Conservation (phyloP, 2,888 invertebrate species). For the Glyphotaelius pellucidus region DNA sequence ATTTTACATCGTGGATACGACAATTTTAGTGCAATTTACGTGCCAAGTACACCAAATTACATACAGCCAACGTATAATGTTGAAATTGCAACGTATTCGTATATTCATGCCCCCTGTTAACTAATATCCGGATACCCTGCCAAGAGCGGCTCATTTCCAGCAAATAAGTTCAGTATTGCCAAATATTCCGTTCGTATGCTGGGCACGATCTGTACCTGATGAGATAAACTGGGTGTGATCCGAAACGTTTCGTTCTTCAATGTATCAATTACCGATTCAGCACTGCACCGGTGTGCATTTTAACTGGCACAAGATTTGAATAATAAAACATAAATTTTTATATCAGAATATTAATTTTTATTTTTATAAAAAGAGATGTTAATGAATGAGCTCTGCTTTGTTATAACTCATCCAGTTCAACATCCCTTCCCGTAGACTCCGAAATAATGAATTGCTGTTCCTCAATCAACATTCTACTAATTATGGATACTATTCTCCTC, state of each 20-base stretch:
- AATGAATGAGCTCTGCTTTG: no score
- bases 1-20: neutral
- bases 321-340: neutral
- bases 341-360: no score
- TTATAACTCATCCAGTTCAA: no score
- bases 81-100: neutral
- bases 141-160: neutral
- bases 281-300: neutral
- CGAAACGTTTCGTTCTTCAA: constrained; percentile 12
- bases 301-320: neutral
- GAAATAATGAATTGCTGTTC: no score
- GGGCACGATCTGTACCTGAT: neutral
- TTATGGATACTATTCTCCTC: no score
- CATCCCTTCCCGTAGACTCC: no score
- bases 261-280: constrained; percentile 11
- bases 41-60: neutral
- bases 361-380: no score
- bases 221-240: neutral
- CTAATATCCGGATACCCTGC: neutral
- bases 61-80: neutral
- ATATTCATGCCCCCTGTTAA: neutral
- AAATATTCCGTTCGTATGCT: neutral
- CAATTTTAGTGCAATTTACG: neutral
- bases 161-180: constrained; percentile 11
- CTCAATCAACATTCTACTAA: no score